A percentile compares a stretch with the other conserved stretches of the same genome.
These are phyloP conservation scores for Delphinus delphis DNA, from an alignment of 2,113 vertebrate species.

Conservation along the genomic window DNA sequence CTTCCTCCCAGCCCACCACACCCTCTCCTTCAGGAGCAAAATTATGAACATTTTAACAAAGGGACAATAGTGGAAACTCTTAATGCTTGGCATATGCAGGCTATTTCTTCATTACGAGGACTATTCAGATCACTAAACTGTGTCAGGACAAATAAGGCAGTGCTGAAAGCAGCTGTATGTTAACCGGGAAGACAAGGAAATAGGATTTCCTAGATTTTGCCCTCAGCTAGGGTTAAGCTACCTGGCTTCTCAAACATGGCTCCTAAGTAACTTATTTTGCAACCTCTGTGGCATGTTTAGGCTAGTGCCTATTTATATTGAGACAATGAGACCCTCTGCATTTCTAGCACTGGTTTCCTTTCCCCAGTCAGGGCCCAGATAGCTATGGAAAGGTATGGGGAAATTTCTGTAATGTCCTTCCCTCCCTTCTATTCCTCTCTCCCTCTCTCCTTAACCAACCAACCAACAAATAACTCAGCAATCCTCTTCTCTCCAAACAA, in stretches of 20 bases:
- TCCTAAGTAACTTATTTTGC: background rate
- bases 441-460: background rate
- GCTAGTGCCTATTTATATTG: background rate
- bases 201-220: background rate
- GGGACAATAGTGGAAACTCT: background rate
- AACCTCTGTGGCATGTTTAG: background rate
- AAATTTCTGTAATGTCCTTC: background rate
- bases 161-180: background rate
- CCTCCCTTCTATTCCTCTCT: background rate
- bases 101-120: constrained; percentile 1
- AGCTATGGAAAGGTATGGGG: background rate
- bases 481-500: background rate
- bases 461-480: background rate
- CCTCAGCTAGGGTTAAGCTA: background rate
- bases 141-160: background rate
- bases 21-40: background rate
- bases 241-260: background rate
- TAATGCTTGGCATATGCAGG: background rate
- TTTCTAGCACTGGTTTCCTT: background rate
- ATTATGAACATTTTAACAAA: constrained; percentile 32
- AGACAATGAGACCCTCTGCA: background rate
- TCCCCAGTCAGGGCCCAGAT: background rate
- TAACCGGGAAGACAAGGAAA: background rate
- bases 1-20: background rate
- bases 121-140: background rate